Base-by-base conservation (phyloP, 2,113 vertebrate genomes). In the Raja brachyura region DNA sequence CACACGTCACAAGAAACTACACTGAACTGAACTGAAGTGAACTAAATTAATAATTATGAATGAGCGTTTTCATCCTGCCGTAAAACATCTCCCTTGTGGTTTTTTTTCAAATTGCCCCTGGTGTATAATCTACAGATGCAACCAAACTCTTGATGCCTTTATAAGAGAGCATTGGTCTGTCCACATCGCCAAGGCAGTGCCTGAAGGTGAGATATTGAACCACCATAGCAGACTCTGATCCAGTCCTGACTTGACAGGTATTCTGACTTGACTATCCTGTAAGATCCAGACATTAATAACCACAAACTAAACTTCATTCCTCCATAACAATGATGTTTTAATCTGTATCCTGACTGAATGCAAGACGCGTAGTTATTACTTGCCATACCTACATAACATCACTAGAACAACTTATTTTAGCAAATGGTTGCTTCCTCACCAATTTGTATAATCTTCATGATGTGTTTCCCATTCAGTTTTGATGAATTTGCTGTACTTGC, bases 401-500 rank as follows among this genome's bases (percentile, higher is more conserved):
- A 68, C 70, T 48, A 7, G 63, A 88, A 48, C 10, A 92, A 25
- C 20, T 92, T 54, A 54, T 92, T 92, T 70, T 66, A 33, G 39
- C 33, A 73, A 92, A 73, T 9, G 11, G 33, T 73, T 73, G 22
- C 39, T 73, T 73, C 68, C 33, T 74, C 48, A 48, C 20, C 33
- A 73, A 73, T 92, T 73, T 8, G 11, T 74, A 92, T 54, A 92
- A 73, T 48, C 90, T 20, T 73, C 31, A 5, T 25, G 22, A 74
- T 92, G 48, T 73, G 48, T 92, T 92, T 74, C 63, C 48, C 39
- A 92, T 28, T 92, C 20, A 25, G 9, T 73, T 88, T 92, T 92
- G 90, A 92, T 92, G 20, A 74, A 92, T 74, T 48, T 92, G 90
- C 66, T 92, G 90, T 39, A 22, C 90, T 92, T 92, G 90, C 5